Evolutionary conservation across 2,113 vertebrate species (phyloP).

Genomic region (Triplophysa dalaica): DNA sequence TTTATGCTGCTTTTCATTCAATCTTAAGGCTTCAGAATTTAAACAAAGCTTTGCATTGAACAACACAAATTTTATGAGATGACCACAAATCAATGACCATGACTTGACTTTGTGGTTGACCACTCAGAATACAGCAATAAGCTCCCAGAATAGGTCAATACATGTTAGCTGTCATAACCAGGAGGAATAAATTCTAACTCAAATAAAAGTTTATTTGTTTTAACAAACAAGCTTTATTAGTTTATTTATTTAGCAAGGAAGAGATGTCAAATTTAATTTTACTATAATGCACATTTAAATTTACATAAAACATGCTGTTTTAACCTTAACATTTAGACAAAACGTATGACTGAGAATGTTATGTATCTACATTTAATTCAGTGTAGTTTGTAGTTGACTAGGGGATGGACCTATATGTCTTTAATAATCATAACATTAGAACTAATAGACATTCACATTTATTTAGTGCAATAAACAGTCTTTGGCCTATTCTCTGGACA

Average conservation of each 20-base stretch:
- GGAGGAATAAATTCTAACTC: not conserved
- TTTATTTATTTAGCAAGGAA: not conserved
- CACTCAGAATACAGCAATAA: conserved; percentile 12
- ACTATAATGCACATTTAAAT: too few relatives aligned
- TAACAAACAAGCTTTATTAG: not conserved
- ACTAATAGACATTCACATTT: too few relatives aligned
- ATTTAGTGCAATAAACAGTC: too few relatives aligned
- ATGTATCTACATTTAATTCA: not conserved
- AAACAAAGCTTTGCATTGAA: not conserved
- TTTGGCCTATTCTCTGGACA: too few relatives aligned
- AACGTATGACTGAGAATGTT: not conserved
- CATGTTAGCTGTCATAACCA: not conserved
- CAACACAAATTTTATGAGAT: not conserved
- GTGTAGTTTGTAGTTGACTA: not conserved
- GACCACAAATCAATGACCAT: conserved; percentile 7
- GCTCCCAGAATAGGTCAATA: not conserved
- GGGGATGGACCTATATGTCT: too few relatives aligned
- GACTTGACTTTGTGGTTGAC: not conserved
- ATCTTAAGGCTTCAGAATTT: not conserved
- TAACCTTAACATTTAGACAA: too few relatives aligned
- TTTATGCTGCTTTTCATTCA: too few relatives aligned
- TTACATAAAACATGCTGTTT: too few relatives aligned
- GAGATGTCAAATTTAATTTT: too few relatives aligned
- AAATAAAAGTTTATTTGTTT: not conserved
- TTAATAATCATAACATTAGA: too few relatives aligned